Evolutionary conservation across 2,888 invertebrate species (phyloP).

Genomic region (Drosophila macrospina): DNA sequence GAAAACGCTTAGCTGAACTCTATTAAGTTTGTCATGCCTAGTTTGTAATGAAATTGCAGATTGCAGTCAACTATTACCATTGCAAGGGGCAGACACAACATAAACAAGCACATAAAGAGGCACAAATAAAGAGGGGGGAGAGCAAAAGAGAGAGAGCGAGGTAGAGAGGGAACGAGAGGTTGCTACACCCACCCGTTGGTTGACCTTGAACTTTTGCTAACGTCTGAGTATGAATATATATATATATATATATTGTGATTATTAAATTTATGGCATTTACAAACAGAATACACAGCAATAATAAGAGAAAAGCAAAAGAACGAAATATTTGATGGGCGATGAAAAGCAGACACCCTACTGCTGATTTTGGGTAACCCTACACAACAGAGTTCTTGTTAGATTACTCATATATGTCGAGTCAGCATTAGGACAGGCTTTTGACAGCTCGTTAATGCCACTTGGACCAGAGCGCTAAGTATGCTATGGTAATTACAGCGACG

Average conservation of each 20-base stretch:
- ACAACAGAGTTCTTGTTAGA: conserved; percentile 26
- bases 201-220: conserved; percentile 72
- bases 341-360: conserved; percentile 35
- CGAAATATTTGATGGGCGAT: conserved; percentile 32
- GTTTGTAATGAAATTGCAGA: conserved; percentile 26
- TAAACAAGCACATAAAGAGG: conserved; percentile 14
- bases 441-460: conserved; percentile 46
- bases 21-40: neutral
- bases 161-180: neutral
- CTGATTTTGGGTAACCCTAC: neutral
- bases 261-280: conserved; percentile 72
- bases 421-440: conserved; percentile 30
- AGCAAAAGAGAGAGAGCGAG: neutral
- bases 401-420: conserved; percentile 38
- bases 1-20: neutral
- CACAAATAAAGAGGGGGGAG: neutral
- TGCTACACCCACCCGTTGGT: conserved; percentile 22
- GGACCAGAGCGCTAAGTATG: conserved; percentile 62
- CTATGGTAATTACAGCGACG: conserved; percentile 56
- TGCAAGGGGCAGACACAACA: conserved; percentile 17
- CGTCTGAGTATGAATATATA: conserved; percentile 31
- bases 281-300: conserved; percentile 16
- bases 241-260: conserved; percentile 46
- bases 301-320: conserved; percentile 10
- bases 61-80: conserved; percentile 35